Conservation (phyloP, 2,797 vertebrate genomes). For the Anniella stebbinsi region DNA sequence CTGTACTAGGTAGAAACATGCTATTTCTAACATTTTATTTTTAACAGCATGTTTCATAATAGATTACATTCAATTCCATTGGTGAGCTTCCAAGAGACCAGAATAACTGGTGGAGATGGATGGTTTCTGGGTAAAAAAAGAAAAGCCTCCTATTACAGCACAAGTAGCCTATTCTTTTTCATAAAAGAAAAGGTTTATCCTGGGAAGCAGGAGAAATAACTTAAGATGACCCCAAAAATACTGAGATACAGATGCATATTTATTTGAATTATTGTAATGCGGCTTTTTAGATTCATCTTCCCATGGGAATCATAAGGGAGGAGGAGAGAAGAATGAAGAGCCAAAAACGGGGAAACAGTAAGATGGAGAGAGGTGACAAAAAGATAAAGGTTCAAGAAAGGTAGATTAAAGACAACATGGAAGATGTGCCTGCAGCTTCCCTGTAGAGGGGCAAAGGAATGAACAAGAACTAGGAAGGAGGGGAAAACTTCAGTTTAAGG, state of each 20-base stretch:
- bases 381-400: background rate
- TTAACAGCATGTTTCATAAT: constrained; percentile 71
- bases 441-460: background rate
- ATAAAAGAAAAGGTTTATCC: constrained; percentile 52
- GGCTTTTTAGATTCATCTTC: constrained; percentile 10
- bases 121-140: constrained; percentile 56
- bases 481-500: background rate
- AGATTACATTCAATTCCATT: constrained; percentile 71
- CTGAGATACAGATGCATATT: background rate
- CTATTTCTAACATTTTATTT: constrained; percentile 73
- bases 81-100: constrained; percentile 66
- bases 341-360: background rate
- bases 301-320: background rate
- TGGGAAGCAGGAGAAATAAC: constrained; percentile 41
- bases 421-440: background rate
- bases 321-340: background rate
- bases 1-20: constrained; percentile 63
- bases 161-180: constrained; percentile 51
- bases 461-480: background rate
- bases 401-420: background rate
- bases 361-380: background rate
- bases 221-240: constrained; percentile 30
- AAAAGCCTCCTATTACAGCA: constrained; percentile 57
- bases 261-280: background rate
- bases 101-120: constrained; percentile 69